Conservation (phyloP, 2,888 invertebrate species). For the Abscondita cerata region DNA sequence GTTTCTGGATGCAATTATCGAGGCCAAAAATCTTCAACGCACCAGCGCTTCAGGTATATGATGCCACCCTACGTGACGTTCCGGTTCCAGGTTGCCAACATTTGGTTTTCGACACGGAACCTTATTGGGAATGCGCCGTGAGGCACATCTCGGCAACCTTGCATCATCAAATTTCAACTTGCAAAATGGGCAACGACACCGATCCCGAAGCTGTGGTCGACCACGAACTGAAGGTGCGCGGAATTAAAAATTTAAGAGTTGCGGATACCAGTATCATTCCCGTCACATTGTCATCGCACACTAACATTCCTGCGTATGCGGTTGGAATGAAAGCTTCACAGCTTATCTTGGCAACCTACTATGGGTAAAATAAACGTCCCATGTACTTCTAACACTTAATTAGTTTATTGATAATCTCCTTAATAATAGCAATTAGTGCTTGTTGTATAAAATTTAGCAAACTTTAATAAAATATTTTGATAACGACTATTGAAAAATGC, state of each 20-base stretch:
- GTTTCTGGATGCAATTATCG: slow-evolving; percentile 57
- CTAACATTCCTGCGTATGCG: slow-evolving; percentile 63
- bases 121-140: slow-evolving; percentile 63
- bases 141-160: slow-evolving; percentile 59
- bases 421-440: too few species aligned
- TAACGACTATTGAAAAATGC: too few species aligned
- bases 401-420: too few species aligned
- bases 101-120: slow-evolving; percentile 57
- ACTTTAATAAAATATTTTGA: not conserved
- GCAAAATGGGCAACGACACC: slow-evolving; percentile 63
- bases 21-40: slow-evolving; percentile 61
- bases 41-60: slow-evolving; percentile 60
- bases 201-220: slow-evolving; percentile 66
- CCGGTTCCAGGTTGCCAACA: slow-evolving; percentile 62
- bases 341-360: slow-evolving; percentile 58
- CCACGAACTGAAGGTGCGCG: slow-evolving; percentile 61
- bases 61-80: slow-evolving; percentile 53
- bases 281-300: slow-evolving; percentile 61
- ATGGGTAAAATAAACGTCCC: too few species aligned
- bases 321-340: slow-evolving; percentile 66
- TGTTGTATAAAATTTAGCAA: not conserved
- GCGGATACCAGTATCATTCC: slow-evolving; percentile 66
- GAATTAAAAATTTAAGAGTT: slow-evolving; percentile 61
- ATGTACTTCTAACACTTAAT: too few species aligned
- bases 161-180: slow-evolving; percentile 64